Evolutionary conservation across 2,888 invertebrate species (phyloP), one percentile per base, ranked within the genome.

Genomic region (Dynastes maya): DNA sequence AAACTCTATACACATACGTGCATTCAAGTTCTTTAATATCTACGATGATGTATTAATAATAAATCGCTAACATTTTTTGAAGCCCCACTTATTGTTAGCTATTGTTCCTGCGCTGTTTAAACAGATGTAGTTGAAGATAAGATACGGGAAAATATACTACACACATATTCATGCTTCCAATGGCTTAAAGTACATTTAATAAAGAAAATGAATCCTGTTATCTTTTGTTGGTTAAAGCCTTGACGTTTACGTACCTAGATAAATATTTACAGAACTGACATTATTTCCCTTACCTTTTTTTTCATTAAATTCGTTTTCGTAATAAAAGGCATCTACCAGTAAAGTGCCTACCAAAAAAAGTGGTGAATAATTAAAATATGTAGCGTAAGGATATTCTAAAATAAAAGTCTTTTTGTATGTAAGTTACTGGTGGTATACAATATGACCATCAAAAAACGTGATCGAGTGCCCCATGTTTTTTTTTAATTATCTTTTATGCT

Each of bases 41-140:
- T 58, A 22, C 22, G 8, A 58, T 22, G 55, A 58, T 22, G 22
- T 16, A 58, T 58, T 22, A 58, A 58, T 58, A 58, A 58, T 58
- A 58, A 58, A 58, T 72, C 58, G 32, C 37, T 58, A 22, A 40
- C 45, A 55, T 53, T 58, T 72, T 37, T 53, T 37, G 22, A 32
- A 53, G 27, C 51, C 72, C 37, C 27, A 8, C 16, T 22, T 27
- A 61, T 74, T 74, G 58, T 74, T 27, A 61, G 45, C 63, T 74
- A 45, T 61, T 45, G 61, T 74, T 45, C 29, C 58, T 49, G 27
- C 22, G 55, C 22, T 76, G 64, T 76, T 76, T 76, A 67, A 65
- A 76, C 76, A 76, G 76, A 76, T 76, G 76, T 65, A 76, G 65
- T 40, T 76, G 40, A 76, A 65, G 76, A 76, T 76, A 65, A 76